Evolutionary conservation across 2,888 invertebrate genomes (phyloP), one percentile per base, ranked within the genome.

Genomic region (Villa cingulata): DNA sequence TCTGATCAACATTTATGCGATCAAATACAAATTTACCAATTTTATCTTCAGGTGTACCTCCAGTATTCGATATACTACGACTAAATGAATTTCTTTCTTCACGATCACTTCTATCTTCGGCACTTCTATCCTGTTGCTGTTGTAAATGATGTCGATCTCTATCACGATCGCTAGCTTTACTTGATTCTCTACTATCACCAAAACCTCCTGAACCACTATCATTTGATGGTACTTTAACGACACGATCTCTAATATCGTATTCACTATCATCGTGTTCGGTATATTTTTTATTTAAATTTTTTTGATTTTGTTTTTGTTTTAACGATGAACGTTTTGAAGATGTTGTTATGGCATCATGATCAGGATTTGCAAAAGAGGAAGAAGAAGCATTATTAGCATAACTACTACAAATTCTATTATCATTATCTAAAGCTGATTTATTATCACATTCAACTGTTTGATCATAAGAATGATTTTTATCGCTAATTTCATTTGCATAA

Each of bases 11-110:
- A 23, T 23, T 23, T 23, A 23, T 41, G n/a, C n/a, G n/a, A n/a
- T n/a, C n/a, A n/a, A n/a, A n/a, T n/a, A n/a, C n/a, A n/a, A n/a
- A 43, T 72, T 74, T 62, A 82, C 83, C 83, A 59, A 77, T 81
- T 80, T 89, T 88, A 66, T 90, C 89, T 60, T 88, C 89, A 12
- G 81, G 77, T 34, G 86, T 84, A 43, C 81, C 81, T 61, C 87
- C 87, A 19, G 85, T 80, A 66, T 85, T 86, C 59, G 85, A 86
- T 54, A 86, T 74, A 70, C 86, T 86, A 58, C 87, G 76, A 48
- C 84, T 83, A 63, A 86, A 86, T 56, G 77, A 65, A 45, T 61
- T 58, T 38, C 58, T 64, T 42, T 60, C 60, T 34, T 62, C 66
- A 39, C 57, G 55, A 50, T 59, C 59, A 36, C 64, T 63, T 18